Conservation (phyloP, 2,113 vertebrate species). For the Myiagra hebetior region DNA sequence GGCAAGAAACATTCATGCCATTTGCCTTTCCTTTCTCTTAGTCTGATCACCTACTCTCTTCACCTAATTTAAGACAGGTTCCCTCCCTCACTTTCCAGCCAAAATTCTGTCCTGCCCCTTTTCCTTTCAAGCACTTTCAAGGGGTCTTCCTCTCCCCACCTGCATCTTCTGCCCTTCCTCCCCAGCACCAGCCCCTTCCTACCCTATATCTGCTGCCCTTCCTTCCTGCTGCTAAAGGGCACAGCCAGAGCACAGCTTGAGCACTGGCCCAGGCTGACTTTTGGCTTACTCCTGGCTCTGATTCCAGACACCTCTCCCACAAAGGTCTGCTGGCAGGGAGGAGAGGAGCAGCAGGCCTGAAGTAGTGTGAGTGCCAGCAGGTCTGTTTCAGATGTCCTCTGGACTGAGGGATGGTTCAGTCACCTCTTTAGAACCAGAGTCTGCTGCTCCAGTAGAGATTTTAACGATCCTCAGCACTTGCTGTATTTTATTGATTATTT, state of each 20-base stretch:
- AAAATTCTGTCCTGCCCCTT: not conserved
- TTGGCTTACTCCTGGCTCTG: not conserved
- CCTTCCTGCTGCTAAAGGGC: not conserved
- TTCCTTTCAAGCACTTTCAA: accelerated
- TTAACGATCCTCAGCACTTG: not conserved
- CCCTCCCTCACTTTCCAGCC: not conserved
- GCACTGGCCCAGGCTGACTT: not conserved
- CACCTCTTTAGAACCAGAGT: not conserved
- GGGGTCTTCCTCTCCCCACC: not conserved
- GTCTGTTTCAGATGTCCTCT: not conserved
- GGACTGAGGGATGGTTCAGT: not conserved
- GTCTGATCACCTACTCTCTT: not conserved
- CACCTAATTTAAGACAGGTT: not conserved
- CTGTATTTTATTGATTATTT: not conserved
- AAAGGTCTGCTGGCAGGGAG: not conserved
- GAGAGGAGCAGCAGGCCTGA: not conserved
- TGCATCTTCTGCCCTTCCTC: not conserved
- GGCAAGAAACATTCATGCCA: not conserved
- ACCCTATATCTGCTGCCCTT: not conserved
- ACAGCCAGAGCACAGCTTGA: not conserved
- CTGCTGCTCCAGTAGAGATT: not conserved
- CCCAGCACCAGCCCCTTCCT: not conserved
- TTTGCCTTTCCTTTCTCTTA: not conserved
- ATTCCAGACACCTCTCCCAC: not conserved
- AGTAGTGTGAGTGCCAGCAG: accelerated